A percentile compares a stretch with the other conserved stretches of the same genome.
Evolutionary conservation across 2,113 vertebrate genomes (phyloP).

Genomic region (Poeciliopsis retropinna): DNA sequence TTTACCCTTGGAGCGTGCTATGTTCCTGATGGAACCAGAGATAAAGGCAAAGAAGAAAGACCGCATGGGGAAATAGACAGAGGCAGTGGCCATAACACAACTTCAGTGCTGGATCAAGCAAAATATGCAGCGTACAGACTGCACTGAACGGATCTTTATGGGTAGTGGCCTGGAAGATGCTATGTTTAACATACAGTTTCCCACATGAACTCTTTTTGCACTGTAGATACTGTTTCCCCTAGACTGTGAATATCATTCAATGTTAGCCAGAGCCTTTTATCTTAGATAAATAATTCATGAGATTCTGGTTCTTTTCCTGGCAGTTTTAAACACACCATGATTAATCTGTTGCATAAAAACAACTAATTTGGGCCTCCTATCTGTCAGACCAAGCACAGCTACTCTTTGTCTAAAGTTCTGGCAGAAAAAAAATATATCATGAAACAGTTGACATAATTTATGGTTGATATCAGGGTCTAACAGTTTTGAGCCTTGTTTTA

Average conservation of each 20-base stretch:
- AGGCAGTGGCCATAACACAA: conserved; percentile 2
- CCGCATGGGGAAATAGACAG: neutral
- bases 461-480: neutral
- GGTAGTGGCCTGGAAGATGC: neutral
- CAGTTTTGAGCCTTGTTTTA: neutral
- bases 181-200: neutral
- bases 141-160: neutral
- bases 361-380: neutral
- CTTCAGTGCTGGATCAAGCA: conserved; percentile 25
- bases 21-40: conserved; percentile 66
- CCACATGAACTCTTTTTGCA: neutral
- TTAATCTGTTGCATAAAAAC: neutral
- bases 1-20: conserved; percentile 70
- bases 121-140: neutral
- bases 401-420: neutral
- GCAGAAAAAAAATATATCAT: neutral
- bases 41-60: conserved; percentile 36
- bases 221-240: neutral
- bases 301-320: neutral
- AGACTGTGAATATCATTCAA: neutral
- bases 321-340: neutral
- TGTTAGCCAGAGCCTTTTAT: neutral
- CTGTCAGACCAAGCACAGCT: neutral
- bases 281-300: neutral
- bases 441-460: neutral